phyloP scores from a whole-genome alignment of 2,113 vertebrate genomes.

The Sciurus niger region DNA sequence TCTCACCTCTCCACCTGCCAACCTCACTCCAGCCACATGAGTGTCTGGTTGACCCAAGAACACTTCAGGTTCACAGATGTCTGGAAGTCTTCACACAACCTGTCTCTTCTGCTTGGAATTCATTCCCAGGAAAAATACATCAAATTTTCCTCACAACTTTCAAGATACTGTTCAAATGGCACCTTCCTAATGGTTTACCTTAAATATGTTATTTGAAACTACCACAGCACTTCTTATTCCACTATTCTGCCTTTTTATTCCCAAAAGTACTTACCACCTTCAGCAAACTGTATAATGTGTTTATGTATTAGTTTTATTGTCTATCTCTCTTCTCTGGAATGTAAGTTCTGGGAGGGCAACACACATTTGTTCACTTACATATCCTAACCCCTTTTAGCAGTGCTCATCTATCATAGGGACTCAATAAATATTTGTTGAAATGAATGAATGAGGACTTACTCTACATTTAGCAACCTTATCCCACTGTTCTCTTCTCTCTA shows the following conservation, averaged over 20 bases:
- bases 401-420: not conserved
- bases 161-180: not conserved
- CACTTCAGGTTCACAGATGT: not conserved
- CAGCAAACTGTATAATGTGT: not conserved
- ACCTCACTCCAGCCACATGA: fast-evolving
- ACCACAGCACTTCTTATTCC: not conserved
- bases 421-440: not conserved
- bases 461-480: not conserved
- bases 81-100: not conserved
- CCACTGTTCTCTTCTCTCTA: not conserved
- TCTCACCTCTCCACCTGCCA: not conserved
- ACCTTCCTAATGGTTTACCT: not conserved
- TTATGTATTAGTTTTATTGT: not conserved
- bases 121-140: not conserved
- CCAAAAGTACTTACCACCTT: not conserved
- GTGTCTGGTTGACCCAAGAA: not conserved
- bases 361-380: not conserved
- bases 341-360: not conserved
- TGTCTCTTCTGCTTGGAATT: not conserved
- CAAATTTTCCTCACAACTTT: not conserved
- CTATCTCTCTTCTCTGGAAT: not conserved
- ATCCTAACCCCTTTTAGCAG: not conserved
- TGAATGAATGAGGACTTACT: not conserved
- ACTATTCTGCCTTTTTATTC: not conserved
- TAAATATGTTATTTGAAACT: not conserved